Percentiles rank a stretch among this genome's conserved stretches.
Conservation (phyloP, 1,140 invertebrate species). For the Euura saliciscinereae region DNA sequence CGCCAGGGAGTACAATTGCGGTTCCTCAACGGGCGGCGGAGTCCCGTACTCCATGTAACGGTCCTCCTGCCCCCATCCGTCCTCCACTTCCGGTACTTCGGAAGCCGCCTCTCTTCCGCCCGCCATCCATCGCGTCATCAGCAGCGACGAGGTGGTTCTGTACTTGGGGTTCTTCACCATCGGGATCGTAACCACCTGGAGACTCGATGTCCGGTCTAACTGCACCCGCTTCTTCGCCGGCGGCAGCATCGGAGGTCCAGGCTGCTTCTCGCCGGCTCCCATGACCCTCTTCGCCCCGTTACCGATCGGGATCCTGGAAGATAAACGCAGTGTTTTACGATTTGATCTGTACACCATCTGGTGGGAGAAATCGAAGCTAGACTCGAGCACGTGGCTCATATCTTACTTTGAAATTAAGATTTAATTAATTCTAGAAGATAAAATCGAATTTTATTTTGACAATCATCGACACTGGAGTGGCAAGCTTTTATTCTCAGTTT, state of each 20-base stretch:
- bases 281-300: not conserved
- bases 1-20: slow-evolving; percentile 71
- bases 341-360: no score
- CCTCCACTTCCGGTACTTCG: slow-evolving; percentile 20
- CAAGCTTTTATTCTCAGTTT: no score
- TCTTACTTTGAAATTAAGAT: no score
- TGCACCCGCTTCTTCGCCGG: slow-evolving; percentile 35
- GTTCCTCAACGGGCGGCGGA: slow-evolving; percentile 74
- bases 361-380: no score
- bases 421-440: no score
- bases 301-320: no score
- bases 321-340: no score
- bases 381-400: no score
- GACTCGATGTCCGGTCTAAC: slow-evolving; percentile 43
- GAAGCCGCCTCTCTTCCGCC: slow-evolving; percentile 4
- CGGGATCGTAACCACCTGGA: slow-evolving; percentile 34
- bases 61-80: slow-evolving; percentile 28
- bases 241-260: slow-evolving; percentile 21
- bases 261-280: slow-evolving; percentile 23
- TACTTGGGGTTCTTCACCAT: slow-evolving; percentile 30
- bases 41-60: slow-evolving; percentile 73
- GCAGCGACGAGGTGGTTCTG: slow-evolving; percentile 37
- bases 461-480: no score
- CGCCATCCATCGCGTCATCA: slow-evolving; percentile 43
- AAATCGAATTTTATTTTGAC: no score